phyloP scores from a whole-genome alignment of 2,888 invertebrate species.

The Leptura quadrifasciata region DNA sequence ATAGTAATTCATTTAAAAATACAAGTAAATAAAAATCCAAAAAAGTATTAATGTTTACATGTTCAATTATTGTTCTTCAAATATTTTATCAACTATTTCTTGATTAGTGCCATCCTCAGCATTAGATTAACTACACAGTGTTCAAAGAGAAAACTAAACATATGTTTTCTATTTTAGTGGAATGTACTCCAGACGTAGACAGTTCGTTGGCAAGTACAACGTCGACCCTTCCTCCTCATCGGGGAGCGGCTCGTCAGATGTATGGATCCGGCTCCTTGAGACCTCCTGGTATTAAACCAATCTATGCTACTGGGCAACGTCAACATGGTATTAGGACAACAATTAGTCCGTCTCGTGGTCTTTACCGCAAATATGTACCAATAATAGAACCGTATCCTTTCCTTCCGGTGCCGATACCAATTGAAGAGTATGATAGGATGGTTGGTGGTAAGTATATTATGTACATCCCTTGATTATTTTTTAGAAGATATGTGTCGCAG shows the following conservation, averaged over 20 bases:
- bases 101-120: too few species aligned
- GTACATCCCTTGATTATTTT: too few species aligned
- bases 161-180: slow-evolving; percentile 33
- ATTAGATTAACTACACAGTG: too few species aligned
- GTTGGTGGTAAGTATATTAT: slow-evolving; percentile 16
- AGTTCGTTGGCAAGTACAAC: slow-evolving; percentile 38
- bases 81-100: too few species aligned
- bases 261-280: slow-evolving; percentile 77
- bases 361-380: slow-evolving; percentile 18
- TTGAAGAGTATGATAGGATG: slow-evolving; percentile 58
- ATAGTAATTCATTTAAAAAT: too few species aligned
- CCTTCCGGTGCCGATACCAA: slow-evolving; percentile 59
- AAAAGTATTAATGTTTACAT: too few species aligned
- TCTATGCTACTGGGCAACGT: slow-evolving; percentile 68
- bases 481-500: too few species aligned
- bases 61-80: too few species aligned
- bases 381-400: slow-evolving; percentile 53
- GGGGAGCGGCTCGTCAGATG: slow-evolving; percentile 77
- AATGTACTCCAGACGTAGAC: slow-evolving; percentile 42
- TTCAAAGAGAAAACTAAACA: too few species aligned
- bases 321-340: slow-evolving; percentile 71
- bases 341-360: slow-evolving; percentile 61
- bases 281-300: slow-evolving; percentile 73
- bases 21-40: too few species aligned
- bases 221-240: slow-evolving; percentile 63